Percentiles rank a stretch among this genome's conserved stretches.
Evolutionary conservation across 2,113 vertebrate species (phyloP).

Genomic region (Enhydra lutris): DNA sequence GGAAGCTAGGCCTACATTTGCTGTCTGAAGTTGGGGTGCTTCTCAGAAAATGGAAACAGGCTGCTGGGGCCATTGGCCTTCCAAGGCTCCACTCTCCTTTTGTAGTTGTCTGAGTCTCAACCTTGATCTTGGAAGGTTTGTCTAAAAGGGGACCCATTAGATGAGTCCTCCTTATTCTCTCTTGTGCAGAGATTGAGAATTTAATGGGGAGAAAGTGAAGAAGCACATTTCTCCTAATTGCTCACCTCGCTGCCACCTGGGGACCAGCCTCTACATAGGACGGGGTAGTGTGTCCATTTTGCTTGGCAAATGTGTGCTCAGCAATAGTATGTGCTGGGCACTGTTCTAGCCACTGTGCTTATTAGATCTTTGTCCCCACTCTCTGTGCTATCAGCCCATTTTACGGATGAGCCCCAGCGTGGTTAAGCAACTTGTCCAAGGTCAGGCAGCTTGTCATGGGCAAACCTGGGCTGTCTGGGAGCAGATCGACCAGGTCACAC

Average conservation of each 20-base stretch:
- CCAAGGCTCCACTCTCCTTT: neutral
- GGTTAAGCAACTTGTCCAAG: neutral
- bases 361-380: neutral
- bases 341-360: neutral
- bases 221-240: fast-evolving
- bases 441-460: neutral
- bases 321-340: fast-evolving
- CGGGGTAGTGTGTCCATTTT: neutral
- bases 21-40: no score
- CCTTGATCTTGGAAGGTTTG: neutral
- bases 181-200: neutral
- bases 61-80: no score
- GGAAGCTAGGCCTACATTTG: neutral
- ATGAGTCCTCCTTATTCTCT: neutral
- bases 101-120: neutral
- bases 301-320: neutral
- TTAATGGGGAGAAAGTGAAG: neutral
- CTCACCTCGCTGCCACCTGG: no score
- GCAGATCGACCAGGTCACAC: neutral
- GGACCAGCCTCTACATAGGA: neutral
- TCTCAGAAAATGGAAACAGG: neutral
- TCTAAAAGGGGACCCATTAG: neutral
- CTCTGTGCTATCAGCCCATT: neutral
- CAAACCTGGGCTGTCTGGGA: neutral
- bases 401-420: neutral